Percentiles rank a stretch among this genome's conserved stretches.
Conservation (phyloP, 1,140 invertebrate genomes). For the Tenebrio molitor region DNA sequence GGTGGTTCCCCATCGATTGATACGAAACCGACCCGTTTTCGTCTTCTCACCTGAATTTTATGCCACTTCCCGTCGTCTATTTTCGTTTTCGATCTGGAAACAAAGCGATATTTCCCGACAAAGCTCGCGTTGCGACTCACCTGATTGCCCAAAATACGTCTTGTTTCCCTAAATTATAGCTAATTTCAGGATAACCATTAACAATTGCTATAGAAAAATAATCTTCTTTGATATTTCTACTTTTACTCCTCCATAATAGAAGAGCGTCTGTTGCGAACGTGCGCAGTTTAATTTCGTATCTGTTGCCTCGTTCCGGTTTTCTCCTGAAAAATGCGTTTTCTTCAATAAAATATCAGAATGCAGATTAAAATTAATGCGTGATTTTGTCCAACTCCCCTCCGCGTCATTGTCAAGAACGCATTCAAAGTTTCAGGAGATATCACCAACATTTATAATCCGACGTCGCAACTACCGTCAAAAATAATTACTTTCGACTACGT, state of each 20-base stretch:
- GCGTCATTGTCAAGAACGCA: no score
- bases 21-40: constrained; percentile 77
- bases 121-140: constrained; percentile 58
- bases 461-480: no score
- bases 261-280: constrained; percentile 77
- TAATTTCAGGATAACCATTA: constrained; percentile 74
- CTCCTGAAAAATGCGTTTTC: constrained; percentile 65
- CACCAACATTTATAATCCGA: no score
- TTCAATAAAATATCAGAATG: constrained; percentile 4
- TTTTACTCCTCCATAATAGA: constrained; percentile 76
- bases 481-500: no score
- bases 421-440: no score
- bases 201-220: constrained; percentile 75
- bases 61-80: constrained; percentile 84
- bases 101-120: constrained; percentile 2
- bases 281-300: constrained; percentile 79
- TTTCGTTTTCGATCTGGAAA: constrained; percentile 68
- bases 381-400: no score
- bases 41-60: constrained; percentile 74
- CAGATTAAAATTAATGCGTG: neutral
- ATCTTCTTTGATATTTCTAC: constrained; percentile 66
- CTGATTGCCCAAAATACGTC: constrained; percentile 69
- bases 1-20: constrained; percentile 78
- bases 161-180: constrained; percentile 76
- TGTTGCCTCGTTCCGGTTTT: constrained; percentile 77